Conservation (phyloP, 1,140 invertebrate genomes). For the Diorhabda sublineata region DNA sequence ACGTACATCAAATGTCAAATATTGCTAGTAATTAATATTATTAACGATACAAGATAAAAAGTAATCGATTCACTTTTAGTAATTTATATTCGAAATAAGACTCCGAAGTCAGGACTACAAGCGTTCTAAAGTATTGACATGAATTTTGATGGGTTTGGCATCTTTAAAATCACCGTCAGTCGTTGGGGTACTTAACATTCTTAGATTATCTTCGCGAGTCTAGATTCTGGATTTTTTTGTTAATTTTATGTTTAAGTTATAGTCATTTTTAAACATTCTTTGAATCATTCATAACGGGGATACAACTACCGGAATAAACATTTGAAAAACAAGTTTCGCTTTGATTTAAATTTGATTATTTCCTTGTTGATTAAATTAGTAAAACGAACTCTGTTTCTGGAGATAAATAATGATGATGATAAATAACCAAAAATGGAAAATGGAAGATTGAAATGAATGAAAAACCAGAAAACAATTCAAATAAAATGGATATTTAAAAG, state of each 20-base stretch:
- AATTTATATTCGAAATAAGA: conserved; percentile 3
- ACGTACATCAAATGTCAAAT: not conserved
- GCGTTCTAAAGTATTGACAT: not conserved
- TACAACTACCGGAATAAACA: too few relatives aligned
- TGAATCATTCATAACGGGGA: too few relatives aligned
- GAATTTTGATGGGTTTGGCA: not conserved
- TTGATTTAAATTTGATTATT: too few relatives aligned
- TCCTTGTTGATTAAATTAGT: too few relatives aligned
- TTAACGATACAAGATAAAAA: not conserved
- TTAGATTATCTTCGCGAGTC: not conserved
- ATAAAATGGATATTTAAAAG: too few relatives aligned
- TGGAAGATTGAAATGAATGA: too few relatives aligned
- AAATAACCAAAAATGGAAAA: too few relatives aligned
- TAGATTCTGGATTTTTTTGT: conserved; percentile 3
- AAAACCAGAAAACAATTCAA: too few relatives aligned
- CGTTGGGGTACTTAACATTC: conserved; percentile 1
- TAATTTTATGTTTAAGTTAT: not conserved
- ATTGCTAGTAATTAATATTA: conserved; percentile 1
- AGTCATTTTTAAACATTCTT: too few relatives aligned
- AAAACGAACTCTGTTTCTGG: too few relatives aligned
- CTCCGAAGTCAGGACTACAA: not conserved
- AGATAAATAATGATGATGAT: too few relatives aligned
- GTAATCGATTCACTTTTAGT: not conserved
- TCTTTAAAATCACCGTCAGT: conserved; percentile 2
- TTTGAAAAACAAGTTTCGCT: too few relatives aligned